Percentiles rank a stretch among this genome's conserved stretches.
phyloP scores from a whole-genome alignment of 1,140 invertebrate species.

The Xylocopa sonorina region DNA sequence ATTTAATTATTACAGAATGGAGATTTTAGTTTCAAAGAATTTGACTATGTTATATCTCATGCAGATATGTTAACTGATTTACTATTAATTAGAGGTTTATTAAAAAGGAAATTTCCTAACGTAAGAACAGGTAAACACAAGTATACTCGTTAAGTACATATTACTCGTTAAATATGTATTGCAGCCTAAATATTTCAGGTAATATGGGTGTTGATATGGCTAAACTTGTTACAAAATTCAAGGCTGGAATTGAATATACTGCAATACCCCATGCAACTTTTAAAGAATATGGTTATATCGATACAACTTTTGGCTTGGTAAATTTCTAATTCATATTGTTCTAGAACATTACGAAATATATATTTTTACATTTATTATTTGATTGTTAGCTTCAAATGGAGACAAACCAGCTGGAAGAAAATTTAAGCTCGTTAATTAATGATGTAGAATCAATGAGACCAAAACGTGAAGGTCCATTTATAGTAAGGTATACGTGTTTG shows the following conservation, averaged over 20 bases:
- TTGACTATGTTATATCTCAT: conserved; percentile 88
- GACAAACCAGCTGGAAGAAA: conserved; percentile 86
- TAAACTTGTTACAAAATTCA: conserved; percentile 84
- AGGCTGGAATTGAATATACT: conserved; percentile 86
- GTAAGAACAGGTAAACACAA: conserved; percentile 81
- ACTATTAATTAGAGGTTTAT: conserved; percentile 86
- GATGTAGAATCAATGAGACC: conserved; percentile 85
- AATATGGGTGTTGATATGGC: conserved; percentile 86
- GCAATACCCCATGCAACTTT: conserved; percentile 85
- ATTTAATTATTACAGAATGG: conserved; percentile 82
- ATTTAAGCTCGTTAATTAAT: conserved; percentile 85
- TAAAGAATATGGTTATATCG: conserved; percentile 86
- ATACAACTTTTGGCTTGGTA: conserved; percentile 87
- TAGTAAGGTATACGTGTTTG: conserved; percentile 78
- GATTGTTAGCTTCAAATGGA: conserved; percentile 87
- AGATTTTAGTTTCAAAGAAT: conserved; percentile 86
- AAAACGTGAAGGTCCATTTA: conserved; percentile 87
- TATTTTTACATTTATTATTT: not conserved
- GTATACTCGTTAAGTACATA: not conserved
- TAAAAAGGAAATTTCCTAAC: conserved; percentile 90
- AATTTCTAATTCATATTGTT: conserved; percentile 56
- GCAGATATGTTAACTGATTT: conserved; percentile 90
- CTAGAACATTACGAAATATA: not conserved
- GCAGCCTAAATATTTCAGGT: conserved; percentile 67
- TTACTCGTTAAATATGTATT: not conserved